These are phyloP conservation scores for Xanthia togata DNA, from an alignment of 2,888 invertebrate genomes.

Conservation along the genomic window DNA sequence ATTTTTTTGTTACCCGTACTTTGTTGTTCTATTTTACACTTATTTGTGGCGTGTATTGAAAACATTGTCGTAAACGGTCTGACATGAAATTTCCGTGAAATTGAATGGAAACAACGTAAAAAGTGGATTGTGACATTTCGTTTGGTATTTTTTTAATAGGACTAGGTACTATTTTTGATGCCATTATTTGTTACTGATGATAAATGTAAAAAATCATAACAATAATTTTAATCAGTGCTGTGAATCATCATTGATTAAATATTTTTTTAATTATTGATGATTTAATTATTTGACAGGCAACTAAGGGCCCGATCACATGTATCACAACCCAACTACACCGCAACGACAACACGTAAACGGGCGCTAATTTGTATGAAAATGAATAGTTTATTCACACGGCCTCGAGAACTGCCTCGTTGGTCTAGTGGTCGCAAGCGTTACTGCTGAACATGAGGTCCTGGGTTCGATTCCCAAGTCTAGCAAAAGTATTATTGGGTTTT, in stretches of 20 bases:
- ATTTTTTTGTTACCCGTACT: constrained; percentile 2
- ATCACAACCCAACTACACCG: too few species aligned
- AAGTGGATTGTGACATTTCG: neutral
- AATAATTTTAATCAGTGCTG: neutral
- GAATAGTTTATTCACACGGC: too few species aligned
- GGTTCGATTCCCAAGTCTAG: too few species aligned
- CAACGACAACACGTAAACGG: too few species aligned
- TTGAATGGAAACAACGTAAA: constrained; percentile 1
- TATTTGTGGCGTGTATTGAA: constrained; percentile 1
- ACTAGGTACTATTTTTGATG: neutral
- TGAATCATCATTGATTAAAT: neutral
- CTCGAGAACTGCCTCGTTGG: too few species aligned
- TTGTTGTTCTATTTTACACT: neutral
- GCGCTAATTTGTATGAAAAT: too few species aligned
- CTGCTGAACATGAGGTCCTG: too few species aligned
- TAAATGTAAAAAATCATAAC: neutral
- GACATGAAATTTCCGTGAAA: neutral
- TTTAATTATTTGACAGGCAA: neutral
- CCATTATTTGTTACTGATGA: neutral
- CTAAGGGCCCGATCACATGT: too few species aligned
- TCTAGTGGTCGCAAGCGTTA: too few species aligned
- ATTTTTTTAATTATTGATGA: too few species aligned
- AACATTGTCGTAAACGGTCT: neutral
- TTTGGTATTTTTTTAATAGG: neutral
- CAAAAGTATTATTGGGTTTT: too few species aligned